Base-by-base conservation (phyloP, 2,888 invertebrate genomes). In the Pardosa pseudoannulata region DNA sequence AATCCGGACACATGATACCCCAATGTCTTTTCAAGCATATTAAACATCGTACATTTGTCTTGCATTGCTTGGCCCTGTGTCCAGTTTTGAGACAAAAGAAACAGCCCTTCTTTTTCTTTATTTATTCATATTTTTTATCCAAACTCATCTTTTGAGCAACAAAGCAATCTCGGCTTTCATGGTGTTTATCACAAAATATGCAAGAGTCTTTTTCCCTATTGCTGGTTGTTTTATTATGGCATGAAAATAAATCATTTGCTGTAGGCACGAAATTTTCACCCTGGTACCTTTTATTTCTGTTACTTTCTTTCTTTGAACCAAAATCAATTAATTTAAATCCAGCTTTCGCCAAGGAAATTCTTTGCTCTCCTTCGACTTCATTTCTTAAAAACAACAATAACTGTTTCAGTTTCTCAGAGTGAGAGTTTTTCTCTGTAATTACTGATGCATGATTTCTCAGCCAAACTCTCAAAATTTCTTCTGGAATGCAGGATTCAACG, bases 401-500 rank as follows among this genome's bases (percentile, higher is more conserved):
- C 1, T 62, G 5, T 36, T 36, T 36, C 36, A 36, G 9, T 36
- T 36, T 36, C 5, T 36, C 27, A 16, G 32, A 7, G n/a, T 62
- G 36, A 19, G 23, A 64, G 19, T 62, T 13, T 28, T 9, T 36
- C 6, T 36, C 36, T 36, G 5, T 32, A 31, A 16, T 56, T 13
- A 16, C 7, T 1, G 27, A 11, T 41, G n/a, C 19, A 5, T 68
- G 39, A 67, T 46, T 70, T n/a, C 79, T 62, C 28, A 89, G 83
- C 90, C 90, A 91, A 16, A 89, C 88, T 46, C 89, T 27, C 29
- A 90, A 75, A 7, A 90, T 73, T 7, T 89, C 89, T 19, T 89
- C 88, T 1, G 90, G 91, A 13, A 91, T 78, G 76, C 89, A 88
- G 0, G 90, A 90, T 75, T 91, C 90, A 23, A 90, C 90, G 3